Evolutionary conservation across 2,888 invertebrate species (phyloP), one percentile per base, ranked within the genome.

Genomic region (Priocnemis perturbator): DNA sequence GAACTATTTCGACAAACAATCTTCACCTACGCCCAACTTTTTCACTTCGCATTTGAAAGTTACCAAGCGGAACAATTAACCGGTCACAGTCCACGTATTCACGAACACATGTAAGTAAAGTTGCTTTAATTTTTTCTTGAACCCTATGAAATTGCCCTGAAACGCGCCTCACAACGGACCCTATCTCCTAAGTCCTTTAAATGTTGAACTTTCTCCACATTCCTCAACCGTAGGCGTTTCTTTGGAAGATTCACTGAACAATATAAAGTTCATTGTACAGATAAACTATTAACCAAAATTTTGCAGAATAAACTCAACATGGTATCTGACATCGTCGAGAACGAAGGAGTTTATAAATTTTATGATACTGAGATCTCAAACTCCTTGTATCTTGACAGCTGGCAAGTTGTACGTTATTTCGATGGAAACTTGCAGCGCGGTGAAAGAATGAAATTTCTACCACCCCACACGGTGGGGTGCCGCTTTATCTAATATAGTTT

Each of bases 391-490:
- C 26, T 20, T 72, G 45, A 72, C 74, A 0, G 69, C 69, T 19
- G 74, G 72, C 30, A 74, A 74, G 44, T 21, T 69, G 23, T 74
- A 45, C n/a, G 60, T 60, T 1, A 63, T 74, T 37, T 72, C 74
- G 0, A 56, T 74, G 69, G 55, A 72, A 47, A 66, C 45, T 50
- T 74, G 72, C 9, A 60, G 52, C 20, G 30, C 57, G 66, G 74
- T 74, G 64, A 63, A 70, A 21, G 20, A 20, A 20, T 9, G 4
- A 53, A 3, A 20, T 9, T 50, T 55, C 23, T 3, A 30, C 9
- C 44, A n/a, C n/a, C n/a, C n/a, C n/a, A n/a, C n/a, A 53, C 9
- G 26, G 7, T 60, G 14, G 15, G 7, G 19, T 11, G 5, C 15
- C n/a, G 48, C 17, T 52, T 67, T 67, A 64, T 50, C 14, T 30